phyloP scores from a whole-genome alignment of 2,888 invertebrate genomes.

The Melangyna quadrimaculata region DNA sequence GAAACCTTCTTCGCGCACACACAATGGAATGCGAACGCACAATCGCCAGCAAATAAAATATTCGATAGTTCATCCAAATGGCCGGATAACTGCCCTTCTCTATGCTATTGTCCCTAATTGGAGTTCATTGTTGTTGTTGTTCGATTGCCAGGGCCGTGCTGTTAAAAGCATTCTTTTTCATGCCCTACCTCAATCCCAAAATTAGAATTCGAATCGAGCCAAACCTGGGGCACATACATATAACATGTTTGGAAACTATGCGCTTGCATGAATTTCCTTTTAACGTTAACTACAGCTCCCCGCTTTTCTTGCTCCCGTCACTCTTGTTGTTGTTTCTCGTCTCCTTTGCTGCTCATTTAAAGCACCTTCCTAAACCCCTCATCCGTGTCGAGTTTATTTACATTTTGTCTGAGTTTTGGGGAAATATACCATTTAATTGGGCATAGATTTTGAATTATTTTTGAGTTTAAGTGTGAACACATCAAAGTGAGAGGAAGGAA shows the following conservation, averaged over 20 bases:
- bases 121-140: constrained; percentile 34
- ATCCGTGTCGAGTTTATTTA: constrained; percentile 38
- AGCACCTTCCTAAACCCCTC: neutral
- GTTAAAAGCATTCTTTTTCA: constrained; percentile 31
- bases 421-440: constrained; percentile 50
- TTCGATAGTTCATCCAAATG: constrained; percentile 29
- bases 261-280: constrained; percentile 33
- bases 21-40: constrained; percentile 34
- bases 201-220: constrained; percentile 47
- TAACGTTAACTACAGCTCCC: neutral
- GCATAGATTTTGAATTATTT: constrained; percentile 58
- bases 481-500: neutral
- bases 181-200: constrained; percentile 67
- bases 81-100: constrained; percentile 48
- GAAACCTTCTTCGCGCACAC: constrained; percentile 46
- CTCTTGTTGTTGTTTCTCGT: neutral
- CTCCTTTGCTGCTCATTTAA: neutral
- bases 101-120: constrained; percentile 51
- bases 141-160: constrained; percentile 30
- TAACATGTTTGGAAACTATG: constrained; percentile 36
- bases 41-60: constrained; percentile 1
- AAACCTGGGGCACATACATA: constrained; percentile 3
- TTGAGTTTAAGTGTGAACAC: constrained; percentile 28
- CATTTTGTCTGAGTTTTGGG: constrained; percentile 47
- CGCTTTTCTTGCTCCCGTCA: neutral